Base-by-base conservation (phyloP, 2,113 vertebrate genomes). In the Odocoileus virginianus region DNA sequence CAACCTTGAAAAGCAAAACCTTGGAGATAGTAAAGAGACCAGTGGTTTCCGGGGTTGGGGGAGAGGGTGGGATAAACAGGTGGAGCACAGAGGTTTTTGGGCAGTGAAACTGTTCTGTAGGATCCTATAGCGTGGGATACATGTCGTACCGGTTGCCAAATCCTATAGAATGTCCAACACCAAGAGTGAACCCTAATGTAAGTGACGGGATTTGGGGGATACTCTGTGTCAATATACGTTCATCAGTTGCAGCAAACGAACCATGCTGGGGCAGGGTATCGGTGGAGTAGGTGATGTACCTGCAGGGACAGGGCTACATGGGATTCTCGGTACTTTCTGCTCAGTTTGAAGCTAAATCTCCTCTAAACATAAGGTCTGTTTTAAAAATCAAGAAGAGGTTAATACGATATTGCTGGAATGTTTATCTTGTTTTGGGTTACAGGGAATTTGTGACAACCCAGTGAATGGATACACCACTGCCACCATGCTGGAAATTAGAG, bases 71-170 rank as follows among this genome's bases (percentile, higher is more conserved):
- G 28, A 50, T 50, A 33, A 50, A 50, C 6, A 50, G 15, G 16
- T 33, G 28, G 76, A 79, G 76, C 28, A 79, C 15, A 6, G 45
- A 79, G 7, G 45, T 4, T 79, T 79, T 79, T 19, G 28, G 15
- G 28, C 2, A 2, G 28, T 12, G 28, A 19, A 33, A 79, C 28
- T 19, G 6, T 79, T 19, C 76, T 47, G 28, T 47, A 30, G 15
- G 45, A 19, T 2, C 4, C 5, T 19, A 33, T 9, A 19, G 16
- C 0, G 1, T 1, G 30, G 25, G 25, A 47, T 28, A 30, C 43
- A 1, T 28, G 43, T 28, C 27, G 15, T 17, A 61, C 21, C 21
- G 3, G 45, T 45, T 64, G 30, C 55, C 47, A 50, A 67, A 87
- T 40, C 17, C 6, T 40, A 91, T 0, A 54, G n/a, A 54, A 27